phyloP scores from a whole-genome alignment of 2,888 invertebrate genomes.

The Machimus atricapillus region DNA sequence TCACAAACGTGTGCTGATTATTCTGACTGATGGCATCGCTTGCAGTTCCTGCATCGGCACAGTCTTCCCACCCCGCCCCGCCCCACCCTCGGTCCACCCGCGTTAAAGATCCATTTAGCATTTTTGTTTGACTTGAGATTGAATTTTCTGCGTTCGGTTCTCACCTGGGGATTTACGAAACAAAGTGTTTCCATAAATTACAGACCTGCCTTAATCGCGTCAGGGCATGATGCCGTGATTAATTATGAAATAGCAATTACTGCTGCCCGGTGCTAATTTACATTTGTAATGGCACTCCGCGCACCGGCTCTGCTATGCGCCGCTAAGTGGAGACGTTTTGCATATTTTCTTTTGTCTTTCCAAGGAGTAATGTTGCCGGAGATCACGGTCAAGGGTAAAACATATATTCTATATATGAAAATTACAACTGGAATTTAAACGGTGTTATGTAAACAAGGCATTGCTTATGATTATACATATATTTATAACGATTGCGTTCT shows the following conservation, averaged over 20 bases:
- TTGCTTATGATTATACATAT: not conserved
- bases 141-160: not conserved
- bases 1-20: not conserved
- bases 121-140: not conserved
- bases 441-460: not conserved
- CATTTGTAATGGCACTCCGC: conserved; percentile 10
- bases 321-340: not conserved
- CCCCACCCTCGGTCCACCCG: not conserved
- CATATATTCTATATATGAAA: not conserved
- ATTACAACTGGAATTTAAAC: not conserved
- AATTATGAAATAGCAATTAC: conserved; percentile 32
- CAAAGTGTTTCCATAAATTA: conserved; percentile 9
- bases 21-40: not conserved
- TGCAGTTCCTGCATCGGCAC: not conserved
- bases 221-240: conserved; percentile 9
- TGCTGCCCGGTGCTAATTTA: conserved; percentile 13
- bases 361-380: not conserved
- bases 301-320: not conserved
- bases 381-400: conserved; percentile 19
- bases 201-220: not conserved
- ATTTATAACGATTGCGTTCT: not conserved
- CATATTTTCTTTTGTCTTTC: conserved; percentile 12
- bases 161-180: not conserved
- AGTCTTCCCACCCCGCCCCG: not conserved
- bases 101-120: not conserved